Base-by-base conservation (phyloP, 2,113 vertebrate species). In the Taxidea taxus region DNA sequence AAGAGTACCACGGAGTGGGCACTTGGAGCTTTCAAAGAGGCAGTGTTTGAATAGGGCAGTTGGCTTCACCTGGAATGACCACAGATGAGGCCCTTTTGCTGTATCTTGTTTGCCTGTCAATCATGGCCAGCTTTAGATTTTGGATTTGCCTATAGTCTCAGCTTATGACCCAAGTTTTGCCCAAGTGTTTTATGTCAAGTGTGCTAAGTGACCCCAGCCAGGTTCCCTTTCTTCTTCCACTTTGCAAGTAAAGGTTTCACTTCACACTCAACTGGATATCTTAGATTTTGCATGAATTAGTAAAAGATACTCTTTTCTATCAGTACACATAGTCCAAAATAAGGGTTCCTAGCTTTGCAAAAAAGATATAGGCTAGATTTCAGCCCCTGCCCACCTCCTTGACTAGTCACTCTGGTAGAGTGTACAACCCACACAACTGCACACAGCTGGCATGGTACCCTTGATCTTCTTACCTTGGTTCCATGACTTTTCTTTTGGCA, bases 301-400 rank as follows among this genome's bases (percentile, higher is more conserved):
- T 25, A 37, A 51, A 74, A 74, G 31, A 10, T 0, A 6, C 9
- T 23, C 60, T 16, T 42, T 74, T 49, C 29, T 8, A 0, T 9
- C 2, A 34, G 81, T 2, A 27, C 10, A 1, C 58, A 9, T 11
- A 82, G 81, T 21, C 51, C 21, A 15, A 5, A 0, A 0, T 31
- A 70, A 49, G 37, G 39, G 29, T 39, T 77, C 29, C 23, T 5
- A 20, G 37, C 39, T 8, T 18, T 7, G 54, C 51, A 70, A 23
- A 6, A 6, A 31, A 49, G 74, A 82, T 16, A 3, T 9, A 12
- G 29, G 3, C 49, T 70, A 54, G 42, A 54, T 54, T 15, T 77
- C 42, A 15, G 42, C 11, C 42, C 34, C 58, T 16, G 0, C 16
- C 37, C 2, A 0, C 8, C 47, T 15, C 47, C n/a, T 68, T 75